phyloP scores from a whole-genome alignment of 2,113 vertebrate species.

The Glareola pratincola region DNA sequence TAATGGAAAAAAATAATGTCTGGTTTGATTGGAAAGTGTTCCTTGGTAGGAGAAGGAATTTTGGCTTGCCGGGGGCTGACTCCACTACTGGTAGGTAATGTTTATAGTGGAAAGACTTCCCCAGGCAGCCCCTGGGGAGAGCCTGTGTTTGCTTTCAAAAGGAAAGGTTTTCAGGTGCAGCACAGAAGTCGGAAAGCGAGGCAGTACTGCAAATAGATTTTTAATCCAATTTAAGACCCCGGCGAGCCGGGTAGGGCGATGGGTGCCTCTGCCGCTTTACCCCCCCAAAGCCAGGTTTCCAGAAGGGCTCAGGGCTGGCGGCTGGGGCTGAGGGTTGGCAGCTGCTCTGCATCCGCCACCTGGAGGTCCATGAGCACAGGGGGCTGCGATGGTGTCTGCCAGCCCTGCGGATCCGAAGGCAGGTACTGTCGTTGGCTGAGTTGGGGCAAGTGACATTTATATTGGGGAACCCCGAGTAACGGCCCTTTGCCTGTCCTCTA shows the following conservation, averaged over 20 bases:
- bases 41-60: constrained; percentile 53
- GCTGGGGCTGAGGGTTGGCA: fast-evolving
- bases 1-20: constrained; percentile 54
- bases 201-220: constrained; percentile 11
- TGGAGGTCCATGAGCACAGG: fast-evolving
- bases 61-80: constrained; percentile 47
- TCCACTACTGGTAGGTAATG: constrained; percentile 51
- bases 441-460: fast-evolving
- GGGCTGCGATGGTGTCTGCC: neutral
- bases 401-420: fast-evolving
- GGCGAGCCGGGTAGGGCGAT: fast-evolving
- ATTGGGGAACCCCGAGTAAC: neutral
- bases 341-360: fast-evolving
- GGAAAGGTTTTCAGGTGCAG: constrained; percentile 61
- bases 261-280: fast-evolving
- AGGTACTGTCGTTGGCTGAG: no score
- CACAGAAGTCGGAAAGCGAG: constrained; percentile 16
- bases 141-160: constrained; percentile 47
- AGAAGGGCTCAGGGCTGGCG: neutral
- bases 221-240: constrained; percentile 39
- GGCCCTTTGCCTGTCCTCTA: fast-evolving
- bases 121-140: constrained; percentile 44
- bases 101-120: constrained; percentile 59
- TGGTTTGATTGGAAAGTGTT: constrained; percentile 50
- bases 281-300: neutral